These are phyloP conservation scores for Aurelia aurita DNA, from an alignment of 30 jellyfish, hydroid and myxozoan genomes.

Conservation along the genomic window DNA sequence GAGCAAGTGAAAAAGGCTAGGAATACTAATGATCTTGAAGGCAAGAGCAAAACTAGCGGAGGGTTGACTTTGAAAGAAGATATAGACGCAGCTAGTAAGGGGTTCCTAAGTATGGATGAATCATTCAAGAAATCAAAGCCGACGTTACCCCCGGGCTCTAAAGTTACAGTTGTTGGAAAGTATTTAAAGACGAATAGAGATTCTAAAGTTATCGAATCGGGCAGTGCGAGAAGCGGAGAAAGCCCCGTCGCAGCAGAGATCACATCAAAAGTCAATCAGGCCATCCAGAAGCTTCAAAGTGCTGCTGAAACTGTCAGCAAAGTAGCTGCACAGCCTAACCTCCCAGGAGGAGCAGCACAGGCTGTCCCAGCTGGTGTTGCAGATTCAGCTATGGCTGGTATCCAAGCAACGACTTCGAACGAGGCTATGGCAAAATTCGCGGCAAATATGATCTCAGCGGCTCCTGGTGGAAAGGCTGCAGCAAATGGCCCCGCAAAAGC, in stretches of 20 bases:
- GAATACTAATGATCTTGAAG: background rate
- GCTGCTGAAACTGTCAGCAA: conserved; percentile 56
- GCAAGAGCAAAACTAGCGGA: conserved; percentile 8
- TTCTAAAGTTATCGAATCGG: conserved; percentile 3
- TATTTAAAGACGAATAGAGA: background rate
- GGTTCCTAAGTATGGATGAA: conserved; percentile 42
- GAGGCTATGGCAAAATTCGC: conserved; percentile 45
- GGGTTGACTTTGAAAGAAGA: conserved; percentile 7
- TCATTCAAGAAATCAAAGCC: conserved; percentile 64
- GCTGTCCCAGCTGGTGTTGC: conserved; percentile 16
- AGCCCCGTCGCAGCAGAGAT: conserved; percentile 10
- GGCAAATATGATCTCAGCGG: conserved; percentile 47
- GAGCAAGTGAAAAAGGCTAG: conserved; percentile 35
- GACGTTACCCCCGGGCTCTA: conserved; percentile 8
- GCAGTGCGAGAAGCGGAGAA: conserved; percentile 44
- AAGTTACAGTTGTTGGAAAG: background rate
- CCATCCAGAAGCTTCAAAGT: conserved; percentile 46
- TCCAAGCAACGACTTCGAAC: conserved; percentile 15
- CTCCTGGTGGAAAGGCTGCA: conserved; percentile 7
- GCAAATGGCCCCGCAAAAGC: conserved; percentile 1
- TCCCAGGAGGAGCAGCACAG: conserved; percentile 5
- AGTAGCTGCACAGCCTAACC: conserved; percentile 5
- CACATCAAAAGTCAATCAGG: conserved; percentile 48
- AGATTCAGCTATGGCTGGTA: conserved; percentile 39
- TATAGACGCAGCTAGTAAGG: conserved; percentile 54